phyloP scores from a whole-genome alignment of 2,797 vertebrate species.

The Hippocampus kuda region DNA sequence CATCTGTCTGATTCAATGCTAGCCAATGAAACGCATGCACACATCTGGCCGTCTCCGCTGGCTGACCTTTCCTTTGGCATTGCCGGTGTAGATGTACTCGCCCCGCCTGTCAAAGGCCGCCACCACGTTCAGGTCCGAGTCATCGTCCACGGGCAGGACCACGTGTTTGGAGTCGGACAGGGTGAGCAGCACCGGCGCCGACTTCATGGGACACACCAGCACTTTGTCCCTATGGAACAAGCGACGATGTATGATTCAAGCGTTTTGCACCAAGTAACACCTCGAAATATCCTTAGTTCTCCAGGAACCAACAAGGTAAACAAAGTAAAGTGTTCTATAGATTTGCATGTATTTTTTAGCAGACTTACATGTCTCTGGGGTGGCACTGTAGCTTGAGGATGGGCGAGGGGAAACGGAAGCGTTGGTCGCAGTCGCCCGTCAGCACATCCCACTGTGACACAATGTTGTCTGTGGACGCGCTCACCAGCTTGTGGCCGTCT shows the following conservation, averaged over 20 bases:
- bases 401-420: slow-evolving; percentile 92
- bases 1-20: not conserved
- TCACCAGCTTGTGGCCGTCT: slow-evolving; percentile 94
- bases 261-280: not conserved
- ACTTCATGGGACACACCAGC: slow-evolving; percentile 97
- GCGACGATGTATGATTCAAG: not conserved
- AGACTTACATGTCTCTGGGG: slow-evolving; percentile 88
- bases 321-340: too few species aligned
- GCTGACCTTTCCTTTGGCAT: slow-evolving; percentile 91
- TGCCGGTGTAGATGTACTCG: slow-evolving; percentile 95
- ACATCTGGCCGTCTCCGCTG: not conserved
- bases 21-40: not conserved
- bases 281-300: too few species aligned
- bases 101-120: slow-evolving; percentile 92
- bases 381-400: slow-evolving; percentile 95
- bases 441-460: slow-evolving; percentile 97
- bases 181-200: slow-evolving; percentile 87
- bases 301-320: too few species aligned
- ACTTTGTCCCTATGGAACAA: slow-evolving; percentile 79
- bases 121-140: slow-evolving; percentile 94
- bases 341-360: too few species aligned
- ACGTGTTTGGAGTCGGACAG: slow-evolving; percentile 94
- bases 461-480: slow-evolving; percentile 95
- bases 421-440: slow-evolving; percentile 92
- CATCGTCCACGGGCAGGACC: slow-evolving; percentile 90